phyloP scores from a whole-genome alignment of 2,888 invertebrate species.

The Tetropium fuscum region DNA sequence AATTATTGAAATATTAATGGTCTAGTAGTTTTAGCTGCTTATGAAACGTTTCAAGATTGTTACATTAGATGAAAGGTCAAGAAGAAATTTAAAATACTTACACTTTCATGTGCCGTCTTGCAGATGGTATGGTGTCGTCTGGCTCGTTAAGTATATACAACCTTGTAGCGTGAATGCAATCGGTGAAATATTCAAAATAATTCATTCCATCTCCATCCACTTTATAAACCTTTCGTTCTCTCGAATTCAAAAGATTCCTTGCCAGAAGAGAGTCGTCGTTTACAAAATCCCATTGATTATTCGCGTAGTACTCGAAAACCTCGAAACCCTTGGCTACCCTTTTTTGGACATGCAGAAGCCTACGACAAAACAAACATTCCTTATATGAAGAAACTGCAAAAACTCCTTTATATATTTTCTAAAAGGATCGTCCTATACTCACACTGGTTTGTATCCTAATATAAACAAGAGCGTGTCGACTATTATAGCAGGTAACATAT shows the following conservation, averaged over 20 bases:
- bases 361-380: conserved; percentile 65
- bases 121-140: conserved; percentile 84
- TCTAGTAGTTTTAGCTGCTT: no score
- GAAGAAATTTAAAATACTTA: conserved; percentile 68
- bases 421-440: conserved; percentile 63
- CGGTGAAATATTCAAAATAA: conserved; percentile 83
- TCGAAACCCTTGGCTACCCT: conserved; percentile 89
- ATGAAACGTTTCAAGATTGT: no score
- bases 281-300: conserved; percentile 91
- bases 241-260: conserved; percentile 72
- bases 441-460: conserved; percentile 90
- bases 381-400: no score
- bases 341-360: conserved; percentile 84
- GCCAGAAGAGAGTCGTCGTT: conserved; percentile 74
- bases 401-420: background rate
- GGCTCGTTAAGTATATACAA: conserved; percentile 85
- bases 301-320: conserved; percentile 92
- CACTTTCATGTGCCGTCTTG: conserved; percentile 83
- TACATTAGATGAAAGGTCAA: no score
- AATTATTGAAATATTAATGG: no score
- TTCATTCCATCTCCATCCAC: conserved; percentile 80
- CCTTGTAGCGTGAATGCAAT: conserved; percentile 84
- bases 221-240: conserved; percentile 76
- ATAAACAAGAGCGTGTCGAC: conserved; percentile 83
- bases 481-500: conserved; percentile 90